Evolutionary conservation across 2,888 invertebrate species (phyloP), one percentile per base, ranked within the genome.

Genomic region (Callinectes sapidus): DNA sequence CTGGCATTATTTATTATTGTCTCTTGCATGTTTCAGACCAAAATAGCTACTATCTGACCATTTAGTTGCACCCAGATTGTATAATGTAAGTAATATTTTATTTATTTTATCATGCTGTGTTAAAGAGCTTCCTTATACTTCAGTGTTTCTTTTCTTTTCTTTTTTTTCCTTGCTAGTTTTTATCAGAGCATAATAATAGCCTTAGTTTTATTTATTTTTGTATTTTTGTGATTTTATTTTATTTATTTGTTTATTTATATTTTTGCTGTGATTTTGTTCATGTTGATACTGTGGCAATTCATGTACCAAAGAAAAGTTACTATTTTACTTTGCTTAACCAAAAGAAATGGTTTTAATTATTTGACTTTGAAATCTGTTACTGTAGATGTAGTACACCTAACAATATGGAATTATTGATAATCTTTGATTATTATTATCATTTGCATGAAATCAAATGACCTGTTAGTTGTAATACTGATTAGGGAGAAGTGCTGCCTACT

Each of bases 61-160:
- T 92, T 92, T 92, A 92, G 92, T 92, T 92, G 92, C 92, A 92
- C 92, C 92, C 90, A 92, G 90, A 92, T 92, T 92, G 92, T 92
- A 92, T 90, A 77, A 92, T 92, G 92, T 92, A 92, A 92, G 92
- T 92, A 92, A 92, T 87, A 92, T 39, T 87, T 89, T 89, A 90
- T 92, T 71, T 90, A 90, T 92, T 92, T 87, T 28, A 66, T 42
- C 66, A 39, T 90, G 23, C 81, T 32, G 35, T 81, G 81, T 81
- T 81, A 35, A 81, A 81, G 35, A 81, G 42, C 54, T 48, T 88
- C 35, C 35, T 88, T 88, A 35, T 88, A 32, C 14, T 88, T 88
- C 16, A 32, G 23, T 35, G 48, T 6, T 81, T n/a, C 23, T 81
- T 90, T 32, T 3, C 54, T 81, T 90, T 28, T 35, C 18, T 90